phyloP scores from a whole-genome alignment of 2,888 invertebrate species.

The Stenolophus ochropezus region DNA sequence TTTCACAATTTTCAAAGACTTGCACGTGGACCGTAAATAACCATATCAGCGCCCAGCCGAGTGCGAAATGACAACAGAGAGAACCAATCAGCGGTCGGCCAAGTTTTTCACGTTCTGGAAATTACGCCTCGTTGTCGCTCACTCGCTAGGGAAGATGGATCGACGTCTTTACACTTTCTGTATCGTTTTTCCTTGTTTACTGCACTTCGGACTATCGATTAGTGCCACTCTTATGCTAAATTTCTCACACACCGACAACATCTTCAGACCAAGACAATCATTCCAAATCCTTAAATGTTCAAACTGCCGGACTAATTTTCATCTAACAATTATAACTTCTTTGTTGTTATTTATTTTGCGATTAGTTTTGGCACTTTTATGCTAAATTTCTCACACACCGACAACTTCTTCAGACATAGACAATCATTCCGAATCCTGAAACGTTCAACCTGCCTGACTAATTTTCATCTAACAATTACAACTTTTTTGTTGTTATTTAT shows the following conservation, averaged over 20 bases:
- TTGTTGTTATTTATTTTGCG: too few species aligned
- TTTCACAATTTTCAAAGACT: conserved; percentile 60
- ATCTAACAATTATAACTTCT: too few species aligned
- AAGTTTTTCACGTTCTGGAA: conserved; percentile 50
- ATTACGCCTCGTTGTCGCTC: conserved; percentile 45
- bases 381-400: conserved; percentile 1
- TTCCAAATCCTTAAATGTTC: too few species aligned
- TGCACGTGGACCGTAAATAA: conserved; percentile 47
- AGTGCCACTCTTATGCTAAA: background rate
- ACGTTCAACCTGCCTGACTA: too few species aligned
- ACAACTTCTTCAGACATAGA: too few species aligned
- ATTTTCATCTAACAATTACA: too few species aligned
- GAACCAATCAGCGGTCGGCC: conserved; percentile 28
- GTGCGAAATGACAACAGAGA: conserved; percentile 55
- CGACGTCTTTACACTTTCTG: conserved; percentile 56
- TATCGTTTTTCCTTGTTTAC: conserved; percentile 59
- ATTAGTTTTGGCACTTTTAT: background rate
- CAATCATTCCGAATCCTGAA: too few species aligned
- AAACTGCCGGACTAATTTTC: too few species aligned
- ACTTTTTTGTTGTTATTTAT: too few species aligned
- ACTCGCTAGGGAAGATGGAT: conserved; percentile 52
- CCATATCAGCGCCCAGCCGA: conserved; percentile 48
- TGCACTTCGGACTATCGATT: conserved; percentile 55
- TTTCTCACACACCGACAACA: too few species aligned
- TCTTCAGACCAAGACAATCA: too few species aligned